Evolutionary conservation across 2,797 vertebrate genomes (phyloP), one percentile per base, ranked within the genome.

Genomic region (Poecilia picta): DNA sequence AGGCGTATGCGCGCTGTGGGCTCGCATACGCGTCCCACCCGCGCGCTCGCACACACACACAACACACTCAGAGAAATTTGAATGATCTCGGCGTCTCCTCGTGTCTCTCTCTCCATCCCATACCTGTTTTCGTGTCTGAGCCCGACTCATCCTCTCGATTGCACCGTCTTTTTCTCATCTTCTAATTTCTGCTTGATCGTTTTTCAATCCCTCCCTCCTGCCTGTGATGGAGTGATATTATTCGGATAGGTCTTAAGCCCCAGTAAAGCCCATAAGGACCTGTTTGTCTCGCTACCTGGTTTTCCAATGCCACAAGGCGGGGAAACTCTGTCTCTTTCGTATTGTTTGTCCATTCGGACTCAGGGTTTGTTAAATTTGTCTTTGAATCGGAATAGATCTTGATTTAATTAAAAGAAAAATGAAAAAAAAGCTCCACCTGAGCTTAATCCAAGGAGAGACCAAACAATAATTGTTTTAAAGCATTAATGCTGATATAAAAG

Each of bases 91-190:
- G 86, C 92, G 87, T 89, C 92, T 91, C 86, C 88, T 91, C 88
- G 85, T 83, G 85, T 92, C 88, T 89, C 45, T 72, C 85, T 83
- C 90, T 87, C 88, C 90, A 84, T 89, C 81, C 91, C 89, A 87
- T 92, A 91, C 90, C 92, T 93, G 91, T 90, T 94, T 94, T 93
- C 88, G 92, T 91, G 93, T 93, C 91, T 91, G 89, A 92, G 90
- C 91, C 91, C 83, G 91, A 92, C 93, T 93, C 92, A 91, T 93
- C 92, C 91, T 89, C 93, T 91, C 90, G 86, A 89, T 91, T 77
- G 86, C 91, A 84, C 85, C 73, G 83, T 85, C 89, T 92, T 88
- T 85, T 92, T 90, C 91, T 93, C 93, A 91, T 93, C 92, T 92
- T 85, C 90, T 89, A 88, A 89, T 92, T 89, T 92, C 89, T 90